Conservation (phyloP, 2,113 vertebrate genomes). For the Chlorocebus sabaeus region DNA sequence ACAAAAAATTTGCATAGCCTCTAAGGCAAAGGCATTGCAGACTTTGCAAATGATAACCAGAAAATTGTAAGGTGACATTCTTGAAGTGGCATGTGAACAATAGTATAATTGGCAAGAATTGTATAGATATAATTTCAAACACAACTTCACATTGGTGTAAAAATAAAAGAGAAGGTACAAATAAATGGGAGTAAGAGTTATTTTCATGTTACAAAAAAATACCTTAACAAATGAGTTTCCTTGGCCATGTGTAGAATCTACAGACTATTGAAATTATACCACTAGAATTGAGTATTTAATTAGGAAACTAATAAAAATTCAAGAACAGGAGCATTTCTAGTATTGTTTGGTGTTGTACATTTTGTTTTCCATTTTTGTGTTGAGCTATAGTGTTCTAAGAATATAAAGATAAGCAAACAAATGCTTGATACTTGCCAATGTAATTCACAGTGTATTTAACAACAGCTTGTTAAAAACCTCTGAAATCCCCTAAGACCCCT, state of each 20-base stretch:
- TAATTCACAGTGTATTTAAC: background rate
- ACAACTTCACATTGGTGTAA: background rate
- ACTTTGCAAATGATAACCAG: conserved; percentile 22
- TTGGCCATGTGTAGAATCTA: background rate
- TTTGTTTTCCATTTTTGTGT: background rate
- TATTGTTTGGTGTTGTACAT: background rate
- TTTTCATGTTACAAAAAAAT: background rate
- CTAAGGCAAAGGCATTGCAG: conserved; percentile 25
- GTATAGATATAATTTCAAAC: background rate
- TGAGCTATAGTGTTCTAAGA: background rate
- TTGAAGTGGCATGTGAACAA: background rate
- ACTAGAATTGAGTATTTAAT: background rate
- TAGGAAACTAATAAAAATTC: background rate
- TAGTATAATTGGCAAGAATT: background rate
- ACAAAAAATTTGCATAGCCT: conserved; percentile 63
- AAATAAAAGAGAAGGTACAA: background rate
- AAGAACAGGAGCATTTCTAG: background rate
- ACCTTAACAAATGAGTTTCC: background rate
- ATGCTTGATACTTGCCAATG: background rate
- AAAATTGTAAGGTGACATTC: conserved; percentile 41
- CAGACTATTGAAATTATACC: background rate
- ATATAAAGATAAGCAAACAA: background rate
- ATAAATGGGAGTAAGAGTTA: background rate
- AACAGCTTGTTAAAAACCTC: background rate
- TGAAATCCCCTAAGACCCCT: fast-evolving